Evolutionary conservation across 2,888 invertebrate species (phyloP).

Genomic region (Chrysolina oricalcia): DNA sequence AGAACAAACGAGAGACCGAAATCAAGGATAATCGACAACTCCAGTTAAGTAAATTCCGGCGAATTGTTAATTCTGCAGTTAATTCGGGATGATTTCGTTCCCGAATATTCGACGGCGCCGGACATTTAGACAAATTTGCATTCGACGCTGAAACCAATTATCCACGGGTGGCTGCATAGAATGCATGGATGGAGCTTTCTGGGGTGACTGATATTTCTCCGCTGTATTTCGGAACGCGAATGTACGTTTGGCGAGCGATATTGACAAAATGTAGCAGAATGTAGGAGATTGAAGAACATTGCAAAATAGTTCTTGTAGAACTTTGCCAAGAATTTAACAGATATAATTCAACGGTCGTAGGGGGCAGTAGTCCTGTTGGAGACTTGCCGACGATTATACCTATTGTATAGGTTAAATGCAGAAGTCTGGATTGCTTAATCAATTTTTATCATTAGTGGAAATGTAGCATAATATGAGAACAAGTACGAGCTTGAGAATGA

Average conservation of each 20-base stretch:
- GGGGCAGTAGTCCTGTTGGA: no score
- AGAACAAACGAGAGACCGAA: conserved; percentile 9
- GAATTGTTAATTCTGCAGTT: conserved; percentile 12
- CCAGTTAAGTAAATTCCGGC: conserved; percentile 6
- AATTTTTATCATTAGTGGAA: no score
- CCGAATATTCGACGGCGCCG: conserved; percentile 3
- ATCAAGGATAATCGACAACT: conserved; percentile 23
- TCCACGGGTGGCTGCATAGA: not conserved
- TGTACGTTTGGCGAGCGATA: not conserved
- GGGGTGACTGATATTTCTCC: not conserved
- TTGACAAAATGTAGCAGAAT: not conserved
- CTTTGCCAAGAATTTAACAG: no score
- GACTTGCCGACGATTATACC: no score
- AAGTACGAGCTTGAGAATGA: no score
- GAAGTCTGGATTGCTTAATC: no score
- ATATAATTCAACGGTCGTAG: no score
- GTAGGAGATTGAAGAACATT: no score
- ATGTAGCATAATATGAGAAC: no score
- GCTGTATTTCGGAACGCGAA: not conserved
- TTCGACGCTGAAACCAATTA: conserved; percentile 12
- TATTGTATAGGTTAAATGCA: no score
- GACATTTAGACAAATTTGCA: conserved; percentile 20
- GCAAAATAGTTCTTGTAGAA: no score
- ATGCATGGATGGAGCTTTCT: not conserved
- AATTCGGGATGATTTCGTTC: conserved; percentile 10